Evolutionary conservation across 2,888 invertebrate species (phyloP), one percentile per base, ranked within the genome.

Genomic region (Neuroscelio doddi): DNA sequence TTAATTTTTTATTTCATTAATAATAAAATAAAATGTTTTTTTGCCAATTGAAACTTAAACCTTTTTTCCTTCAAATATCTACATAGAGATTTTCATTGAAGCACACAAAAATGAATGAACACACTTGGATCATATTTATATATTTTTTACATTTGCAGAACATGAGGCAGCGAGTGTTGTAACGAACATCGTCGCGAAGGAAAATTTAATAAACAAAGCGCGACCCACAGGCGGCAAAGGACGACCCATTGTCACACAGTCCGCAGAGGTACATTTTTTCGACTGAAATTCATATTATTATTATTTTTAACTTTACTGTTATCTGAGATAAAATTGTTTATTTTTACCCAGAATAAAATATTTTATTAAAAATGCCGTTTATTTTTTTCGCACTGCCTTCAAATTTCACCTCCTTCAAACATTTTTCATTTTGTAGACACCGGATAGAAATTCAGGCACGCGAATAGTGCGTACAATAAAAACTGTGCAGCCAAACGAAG

Each of bases 251-350:
- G 71, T 70, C 74, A 61, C 73, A 51, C 80, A 79, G 69, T 59
- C 76, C 56, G 74, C 79, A 72, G 83, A 83, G 83, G 83, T 83
- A 83, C 75, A 79, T n/a, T n/a, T n/a, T n/a, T n/a, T n/a, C n/a
- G n/a, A n/a, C n/a, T n/a, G n/a, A n/a, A n/a, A n/a, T n/a, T n/a
- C n/a, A n/a, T n/a, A n/a, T n/a, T n/a, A n/a, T n/a, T n/a, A n/a
- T n/a, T n/a, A n/a, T n/a, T 21, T 21, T 21, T 21, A 21, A 21
- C 21, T 21, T 21, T 21, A 21, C 21, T 21, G 21, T 21, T 21
- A 21, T 21, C 5, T 73, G 71, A 34, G 59, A n/a, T n/a, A n/a
- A n/a, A n/a, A n/a, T 69, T 70, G 68, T 70, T 62, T 61, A 62
- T 38, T 67, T 64, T 16, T 64, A 75, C 51, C n/a, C n/a, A n/a